Conservation (phyloP, 2,888 invertebrate species). For the Drosophila histrio region DNA sequence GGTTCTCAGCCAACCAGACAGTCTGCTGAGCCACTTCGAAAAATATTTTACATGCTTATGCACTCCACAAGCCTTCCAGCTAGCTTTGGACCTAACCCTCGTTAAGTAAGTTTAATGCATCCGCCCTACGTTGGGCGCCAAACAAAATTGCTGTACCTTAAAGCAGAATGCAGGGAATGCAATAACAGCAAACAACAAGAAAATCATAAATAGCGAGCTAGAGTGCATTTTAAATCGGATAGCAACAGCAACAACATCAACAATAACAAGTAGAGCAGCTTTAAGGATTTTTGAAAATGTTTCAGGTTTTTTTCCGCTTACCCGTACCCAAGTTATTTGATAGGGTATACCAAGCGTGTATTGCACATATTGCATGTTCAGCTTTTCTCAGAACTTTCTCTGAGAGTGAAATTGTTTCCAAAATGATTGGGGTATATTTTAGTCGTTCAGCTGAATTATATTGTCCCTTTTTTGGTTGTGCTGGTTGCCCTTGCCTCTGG, state of each 20-base stretch:
- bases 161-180: slow-evolving; percentile 48
- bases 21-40: neutral
- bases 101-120: slow-evolving; percentile 15
- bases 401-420: too few relatives aligned
- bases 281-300: slow-evolving; percentile 47
- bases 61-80: slow-evolving; percentile 1
- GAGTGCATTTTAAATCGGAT: slow-evolving; percentile 55
- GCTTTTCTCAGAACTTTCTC: neutral
- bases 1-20: neutral
- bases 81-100: slow-evolving; percentile 6
- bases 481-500: slow-evolving; percentile 43
- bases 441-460: slow-evolving; percentile 22
- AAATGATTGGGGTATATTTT: slow-evolving; percentile 24
- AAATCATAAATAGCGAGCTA: slow-evolving; percentile 42
- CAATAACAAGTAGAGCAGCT: slow-evolving; percentile 33
- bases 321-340: neutral
- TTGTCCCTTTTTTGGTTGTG: slow-evolving; percentile 15
- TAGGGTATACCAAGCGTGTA: neutral
- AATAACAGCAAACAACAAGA: slow-evolving; percentile 40
- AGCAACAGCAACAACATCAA: slow-evolving; percentile 19
- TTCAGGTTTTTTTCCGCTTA: slow-evolving; percentile 34
- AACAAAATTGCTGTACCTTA: slow-evolving; percentile 37
- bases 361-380: neutral
- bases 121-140: slow-evolving; percentile 11
- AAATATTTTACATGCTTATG: slow-evolving; percentile 32